These are phyloP conservation scores for Microcebus griseorufus DNA, from an alignment of 2,113 vertebrate species.

Conservation along the genomic window DNA sequence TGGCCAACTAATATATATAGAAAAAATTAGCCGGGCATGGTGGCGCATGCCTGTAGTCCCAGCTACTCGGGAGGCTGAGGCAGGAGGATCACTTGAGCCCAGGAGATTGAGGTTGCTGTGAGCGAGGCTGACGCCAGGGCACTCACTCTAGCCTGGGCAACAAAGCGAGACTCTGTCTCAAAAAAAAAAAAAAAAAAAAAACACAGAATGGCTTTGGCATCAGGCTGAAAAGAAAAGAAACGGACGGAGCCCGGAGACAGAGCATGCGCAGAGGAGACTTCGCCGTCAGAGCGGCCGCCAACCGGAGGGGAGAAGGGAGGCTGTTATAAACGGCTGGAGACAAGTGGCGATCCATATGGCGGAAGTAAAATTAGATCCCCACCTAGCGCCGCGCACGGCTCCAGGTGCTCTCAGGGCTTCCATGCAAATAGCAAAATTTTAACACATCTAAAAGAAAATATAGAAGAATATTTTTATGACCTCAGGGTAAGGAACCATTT, in stretches of 20 bases:
- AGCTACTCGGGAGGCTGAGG: no score
- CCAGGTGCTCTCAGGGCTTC: conserved; percentile 42
- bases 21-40: no score
- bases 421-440: neutral
- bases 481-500: neutral
- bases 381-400: neutral
- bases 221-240: neutral
- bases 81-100: no score
- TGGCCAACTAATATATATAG: no score
- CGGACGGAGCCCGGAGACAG: neutral
- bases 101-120: no score
- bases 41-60: no score
- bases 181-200: neutral
- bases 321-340: neutral
- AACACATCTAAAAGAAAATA: conserved; percentile 1
- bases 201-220: neutral
- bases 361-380: conserved; percentile 56
- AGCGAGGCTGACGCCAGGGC: no score
- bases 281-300: neutral
- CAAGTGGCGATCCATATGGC: conserved; percentile 52
- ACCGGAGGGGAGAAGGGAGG: neutral
- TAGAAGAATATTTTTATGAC: neutral
- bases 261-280: neutral
- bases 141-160: no score
- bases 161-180: no score